A percentile compares a stretch with the other conserved stretches of the same genome.
phyloP scores from a whole-genome alignment of 2,113 vertebrate genomes.

The Catharus minimus region DNA sequence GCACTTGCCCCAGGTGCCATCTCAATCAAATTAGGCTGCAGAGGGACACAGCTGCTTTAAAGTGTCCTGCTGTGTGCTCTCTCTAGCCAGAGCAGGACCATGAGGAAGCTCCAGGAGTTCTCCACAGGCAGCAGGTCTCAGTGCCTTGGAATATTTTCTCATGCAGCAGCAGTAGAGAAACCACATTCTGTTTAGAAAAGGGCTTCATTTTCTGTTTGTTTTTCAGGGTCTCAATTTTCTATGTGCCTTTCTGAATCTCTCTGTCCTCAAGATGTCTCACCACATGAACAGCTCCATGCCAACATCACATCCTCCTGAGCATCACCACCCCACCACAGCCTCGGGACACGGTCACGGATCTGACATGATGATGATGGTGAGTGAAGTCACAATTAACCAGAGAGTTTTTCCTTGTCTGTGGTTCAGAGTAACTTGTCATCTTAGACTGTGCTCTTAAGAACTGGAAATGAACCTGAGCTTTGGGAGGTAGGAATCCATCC shows the following conservation, averaged over 20 bases:
- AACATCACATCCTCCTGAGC: slow-evolving; percentile 27
- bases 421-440: neutral
- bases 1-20: neutral
- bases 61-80: neutral
- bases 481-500: neutral
- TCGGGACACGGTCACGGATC: slow-evolving; percentile 27
- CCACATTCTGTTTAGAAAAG: neutral
- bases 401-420: neutral
- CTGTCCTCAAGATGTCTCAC: slow-evolving; percentile 45
- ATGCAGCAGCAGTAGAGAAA: neutral
- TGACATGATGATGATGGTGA: slow-evolving; percentile 79
- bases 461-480: neutral
- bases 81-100: neutral
- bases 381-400: neutral
- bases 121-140: neutral
- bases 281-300: slow-evolving; percentile 29
- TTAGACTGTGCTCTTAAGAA: neutral
- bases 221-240: slow-evolving; percentile 4
- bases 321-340: slow-evolving; percentile 57
- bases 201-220: neutral
- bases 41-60: slow-evolving; percentile 5
- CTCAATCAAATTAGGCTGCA: neutral
- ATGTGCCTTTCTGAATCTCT: neutral
- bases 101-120: neutral
- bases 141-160: neutral